Conservation (phyloP, 2,797 vertebrate genomes). For the Martes flavigula region DNA sequence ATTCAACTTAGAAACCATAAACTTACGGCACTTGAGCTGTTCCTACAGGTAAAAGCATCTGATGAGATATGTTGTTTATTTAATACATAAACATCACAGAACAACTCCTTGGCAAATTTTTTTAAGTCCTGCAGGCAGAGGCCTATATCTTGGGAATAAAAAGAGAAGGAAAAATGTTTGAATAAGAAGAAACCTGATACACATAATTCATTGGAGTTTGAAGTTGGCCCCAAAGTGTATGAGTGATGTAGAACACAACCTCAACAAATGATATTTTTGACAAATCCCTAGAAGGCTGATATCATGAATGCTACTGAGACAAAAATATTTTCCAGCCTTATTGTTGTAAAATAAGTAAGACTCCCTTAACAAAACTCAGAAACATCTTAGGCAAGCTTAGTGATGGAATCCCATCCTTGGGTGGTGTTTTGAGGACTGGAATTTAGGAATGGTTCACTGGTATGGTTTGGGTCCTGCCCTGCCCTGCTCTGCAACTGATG, state of each 20-base stretch:
- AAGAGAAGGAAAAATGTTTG: constrained; percentile 27
- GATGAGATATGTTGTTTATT: neutral
- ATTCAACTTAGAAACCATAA: neutral
- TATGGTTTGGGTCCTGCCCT: neutral
- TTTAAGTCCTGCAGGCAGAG: constrained; percentile 37
- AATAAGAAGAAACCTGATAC: constrained; percentile 24
- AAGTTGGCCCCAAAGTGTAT: neutral
- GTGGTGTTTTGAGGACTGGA: neutral
- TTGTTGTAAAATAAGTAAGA: constrained; percentile 28
- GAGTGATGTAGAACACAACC: neutral
- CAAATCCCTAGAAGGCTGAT: neutral
- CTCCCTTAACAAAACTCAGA: constrained; percentile 10
- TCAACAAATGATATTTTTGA: neutral
- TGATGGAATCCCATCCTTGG: neutral
- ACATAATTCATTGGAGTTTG: constrained; percentile 40
- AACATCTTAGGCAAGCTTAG: neutral
- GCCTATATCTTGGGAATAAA: constrained; percentile 30
- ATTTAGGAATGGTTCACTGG: neutral
- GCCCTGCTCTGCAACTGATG: neutral
- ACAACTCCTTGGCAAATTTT: neutral
- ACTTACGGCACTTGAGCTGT: neutral
- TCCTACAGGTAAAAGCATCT: neutral
- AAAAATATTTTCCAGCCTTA: neutral
- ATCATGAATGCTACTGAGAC: constrained; percentile 29
- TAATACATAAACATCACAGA: constrained; percentile 6